Conservation (phyloP, 2,888 invertebrate genomes). For the Pteria penguin region DNA sequence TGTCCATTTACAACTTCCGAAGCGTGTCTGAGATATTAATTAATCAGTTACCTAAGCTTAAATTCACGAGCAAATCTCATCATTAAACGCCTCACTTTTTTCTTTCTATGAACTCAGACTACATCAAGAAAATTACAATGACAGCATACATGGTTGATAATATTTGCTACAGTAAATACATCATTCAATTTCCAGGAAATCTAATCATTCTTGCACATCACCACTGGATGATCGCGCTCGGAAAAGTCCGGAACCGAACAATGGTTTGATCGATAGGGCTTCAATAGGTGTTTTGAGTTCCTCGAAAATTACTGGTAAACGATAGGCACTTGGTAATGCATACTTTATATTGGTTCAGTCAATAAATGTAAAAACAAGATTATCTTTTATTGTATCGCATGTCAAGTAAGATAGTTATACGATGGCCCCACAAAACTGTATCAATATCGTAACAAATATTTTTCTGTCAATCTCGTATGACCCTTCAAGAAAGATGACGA, state of each 20-base stretch:
- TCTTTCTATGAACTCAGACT: slow-evolving; percentile 55
- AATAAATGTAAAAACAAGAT: slow-evolving; percentile 42
- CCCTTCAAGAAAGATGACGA: slow-evolving; percentile 26
- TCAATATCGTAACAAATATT: slow-evolving; percentile 42
- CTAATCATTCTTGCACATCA: slow-evolving; percentile 62
- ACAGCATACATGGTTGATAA: slow-evolving; percentile 52
- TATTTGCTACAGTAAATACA: slow-evolving; percentile 60
- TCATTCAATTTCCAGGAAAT: slow-evolving; percentile 53
- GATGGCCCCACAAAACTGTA: slow-evolving; percentile 37
- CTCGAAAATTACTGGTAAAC: slow-evolving; percentile 8
- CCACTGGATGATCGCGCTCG: slow-evolving; percentile 20
- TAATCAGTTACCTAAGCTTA: slow-evolving; percentile 63
- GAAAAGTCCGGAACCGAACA: slow-evolving; percentile 28
- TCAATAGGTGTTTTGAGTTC: slow-evolving; percentile 46
- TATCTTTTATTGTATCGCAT: slow-evolving; percentile 44
- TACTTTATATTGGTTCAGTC: slow-evolving; percentile 25
- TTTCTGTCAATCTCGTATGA: slow-evolving; percentile 37
- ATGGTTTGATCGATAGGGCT: slow-evolving; percentile 33
- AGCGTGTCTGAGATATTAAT: slow-evolving; percentile 37
- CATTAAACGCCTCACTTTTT: slow-evolving; percentile 61
- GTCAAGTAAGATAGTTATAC: slow-evolving; percentile 39
- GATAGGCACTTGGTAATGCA: slow-evolving; percentile 4
- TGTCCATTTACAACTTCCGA: not conserved
- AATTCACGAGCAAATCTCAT: slow-evolving; percentile 54
- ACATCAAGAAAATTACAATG: slow-evolving; percentile 69